Evolutionary conservation across 1,140 invertebrate genomes (phyloP).

Genomic region (Apolygus lucorum): DNA sequence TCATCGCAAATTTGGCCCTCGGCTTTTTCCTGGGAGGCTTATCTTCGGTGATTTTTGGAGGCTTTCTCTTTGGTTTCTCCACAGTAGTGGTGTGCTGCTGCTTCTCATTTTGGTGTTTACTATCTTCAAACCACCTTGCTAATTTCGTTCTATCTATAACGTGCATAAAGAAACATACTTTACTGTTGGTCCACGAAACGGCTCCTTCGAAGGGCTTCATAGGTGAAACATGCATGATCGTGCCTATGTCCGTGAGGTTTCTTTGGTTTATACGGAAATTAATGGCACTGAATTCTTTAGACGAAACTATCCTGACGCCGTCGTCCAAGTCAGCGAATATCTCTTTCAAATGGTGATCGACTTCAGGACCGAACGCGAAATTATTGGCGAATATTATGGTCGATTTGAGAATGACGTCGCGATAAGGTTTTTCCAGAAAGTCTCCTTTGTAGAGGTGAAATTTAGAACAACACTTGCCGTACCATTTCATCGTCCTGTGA

Average conservation of each 20-base stretch:
- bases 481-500: conserved; percentile 91
- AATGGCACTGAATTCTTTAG: conserved; percentile 93
- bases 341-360: conserved; percentile 95
- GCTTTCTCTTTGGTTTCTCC: conserved; percentile 44
- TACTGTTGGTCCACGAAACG: conserved; percentile 96
- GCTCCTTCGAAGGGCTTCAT: conserved; percentile 89
- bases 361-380: conserved; percentile 93
- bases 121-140: conserved; percentile 89
- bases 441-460: conserved; percentile 89
- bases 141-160: conserved; percentile 92
- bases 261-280: conserved; percentile 97
- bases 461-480: conserved; percentile 84
- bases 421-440: conserved; percentile 81
- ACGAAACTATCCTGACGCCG: conserved; percentile 96
- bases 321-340: conserved; percentile 92
- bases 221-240: conserved; percentile 96
- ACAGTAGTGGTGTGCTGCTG: conserved; percentile 34
- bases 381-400: conserved; percentile 98
- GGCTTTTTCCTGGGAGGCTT: conserved; percentile 36
- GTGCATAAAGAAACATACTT: conserved; percentile 95
- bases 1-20: neutral
- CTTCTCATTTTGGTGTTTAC: conserved; percentile 41
- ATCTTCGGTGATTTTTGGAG: conserved; percentile 37
- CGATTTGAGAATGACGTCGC: conserved; percentile 83
- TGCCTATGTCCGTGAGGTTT: conserved; percentile 85